Conservation (phyloP, 1,140 invertebrate species). For the Nautilus pompilius region DNA sequence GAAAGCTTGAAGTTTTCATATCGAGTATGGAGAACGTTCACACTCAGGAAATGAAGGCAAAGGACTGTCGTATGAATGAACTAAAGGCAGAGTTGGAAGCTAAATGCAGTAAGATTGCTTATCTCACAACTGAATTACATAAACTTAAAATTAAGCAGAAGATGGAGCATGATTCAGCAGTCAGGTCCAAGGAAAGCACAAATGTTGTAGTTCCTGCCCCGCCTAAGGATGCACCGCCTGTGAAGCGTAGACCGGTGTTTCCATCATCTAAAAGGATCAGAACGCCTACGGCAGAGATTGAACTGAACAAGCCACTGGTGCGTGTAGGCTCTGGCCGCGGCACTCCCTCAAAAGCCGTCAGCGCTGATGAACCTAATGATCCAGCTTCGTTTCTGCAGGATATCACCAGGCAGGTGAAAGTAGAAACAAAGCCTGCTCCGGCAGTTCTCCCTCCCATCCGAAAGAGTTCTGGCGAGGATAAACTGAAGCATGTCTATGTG, state of each 20-base stretch:
- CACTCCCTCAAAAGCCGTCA: too few species aligned
- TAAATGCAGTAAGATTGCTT: conserved; percentile 38
- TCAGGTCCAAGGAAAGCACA: conserved; percentile 2
- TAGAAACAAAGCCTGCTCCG: conserved; percentile 8
- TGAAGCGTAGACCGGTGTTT: too few species aligned
- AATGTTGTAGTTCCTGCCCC: conserved; percentile 9
- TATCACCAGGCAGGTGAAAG: conserved; percentile 14
- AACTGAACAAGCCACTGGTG: too few species aligned
- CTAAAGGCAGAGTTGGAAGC: conserved; percentile 35
- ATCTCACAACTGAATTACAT: conserved; percentile 41
- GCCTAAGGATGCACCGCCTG: conserved; percentile 11
- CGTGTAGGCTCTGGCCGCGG: too few species aligned
- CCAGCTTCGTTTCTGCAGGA: too few species aligned
- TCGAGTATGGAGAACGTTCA: conserved; percentile 24
- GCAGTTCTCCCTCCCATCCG: conserved; percentile 31
- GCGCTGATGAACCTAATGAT: too few species aligned
- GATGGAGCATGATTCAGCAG: background rate
- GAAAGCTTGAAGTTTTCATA: conserved; percentile 20
- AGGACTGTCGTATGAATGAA: conserved; percentile 21
- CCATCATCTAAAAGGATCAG: too few species aligned
- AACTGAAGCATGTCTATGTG: conserved; percentile 16
- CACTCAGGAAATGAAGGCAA: conserved; percentile 20
- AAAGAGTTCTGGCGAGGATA: conserved; percentile 9
- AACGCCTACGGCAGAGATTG: too few species aligned
- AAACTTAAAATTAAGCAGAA: conserved; percentile 30